Evolutionary conservation across 2,113 vertebrate species (phyloP).

Genomic region (Coracopsis vasa): DNA sequence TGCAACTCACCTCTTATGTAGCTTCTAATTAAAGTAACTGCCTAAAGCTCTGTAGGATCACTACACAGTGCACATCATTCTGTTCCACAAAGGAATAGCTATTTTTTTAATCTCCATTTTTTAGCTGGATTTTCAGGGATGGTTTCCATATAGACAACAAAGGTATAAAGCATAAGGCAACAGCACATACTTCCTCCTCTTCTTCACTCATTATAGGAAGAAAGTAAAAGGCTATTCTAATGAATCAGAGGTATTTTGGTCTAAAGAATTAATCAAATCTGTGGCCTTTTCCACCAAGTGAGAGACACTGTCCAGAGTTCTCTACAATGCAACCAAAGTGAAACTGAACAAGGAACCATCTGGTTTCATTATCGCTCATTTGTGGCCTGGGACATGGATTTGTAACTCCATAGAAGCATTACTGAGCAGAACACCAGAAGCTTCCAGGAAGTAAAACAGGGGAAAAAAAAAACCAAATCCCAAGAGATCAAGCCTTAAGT

Average conservation of each 20-base stretch:
- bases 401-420: background rate
- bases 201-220: background rate
- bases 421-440: background rate
- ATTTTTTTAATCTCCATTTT: background rate
- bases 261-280: background rate
- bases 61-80: background rate
- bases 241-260: background rate
- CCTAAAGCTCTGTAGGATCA: background rate
- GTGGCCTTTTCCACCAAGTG: background rate
- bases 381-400: background rate
- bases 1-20: background rate
- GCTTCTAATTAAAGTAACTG: background rate
- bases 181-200: background rate
- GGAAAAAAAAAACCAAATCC: accelerated
- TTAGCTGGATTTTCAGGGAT: background rate
- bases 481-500: background rate
- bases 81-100: background rate
- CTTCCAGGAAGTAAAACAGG: background rate
- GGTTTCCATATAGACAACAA: background rate
- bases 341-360: background rate
- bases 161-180: background rate
- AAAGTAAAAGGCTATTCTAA: background rate
- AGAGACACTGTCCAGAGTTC: background rate
- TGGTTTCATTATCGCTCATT: background rate
- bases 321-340: background rate